Base-by-base conservation (phyloP, 2,797 vertebrate genomes). In the Linurgus olivaceus region DNA sequence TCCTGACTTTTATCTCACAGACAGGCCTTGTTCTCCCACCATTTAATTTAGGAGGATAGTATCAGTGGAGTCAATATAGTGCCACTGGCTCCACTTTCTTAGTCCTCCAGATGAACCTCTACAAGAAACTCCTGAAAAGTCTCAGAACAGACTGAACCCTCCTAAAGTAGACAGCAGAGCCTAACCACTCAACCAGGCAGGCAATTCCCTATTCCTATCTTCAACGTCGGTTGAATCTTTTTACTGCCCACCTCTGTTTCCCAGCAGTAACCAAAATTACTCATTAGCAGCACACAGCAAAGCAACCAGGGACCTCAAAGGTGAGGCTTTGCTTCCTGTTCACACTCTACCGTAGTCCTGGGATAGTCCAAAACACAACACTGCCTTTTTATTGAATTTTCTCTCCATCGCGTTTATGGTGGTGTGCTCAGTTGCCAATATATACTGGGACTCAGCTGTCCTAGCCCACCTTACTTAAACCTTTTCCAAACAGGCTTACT, bases 31-130 rank as follows among this genome's bases (percentile, higher is more conserved):
- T 98, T 98, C 98, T 89, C 94, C 96, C 94, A 97, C 98, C 98
- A 52, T 91, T 98, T 98, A 61, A 58, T 99, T 61, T 99, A 97
- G 98, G 98, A 99, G 98, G 98, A 97, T 96, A 97, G 98, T 97
- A 97, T 98, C 98, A 98, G 94, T 96, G 95, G 96, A 96, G 95
- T 82, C 98, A 95, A 88, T 88, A 93, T 87, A 42, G 91, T 92
- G 97, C 87, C 82, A 98, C 88, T 97, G 97, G 96, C 97, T 96
- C 98, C 95, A 93, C 98, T 97, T 98, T 98, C 98, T 98, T 98
- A 96, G 96, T 98, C 98, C 98, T 98, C 98, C 98, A 96, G 37
- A 75, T n/a, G 8, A 61, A 57, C 2, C 63, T 19, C 35, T 1
- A 0, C 8, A 52, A 82, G 42, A 63, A 76, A 19, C 38, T 24